phyloP scores from a whole-genome alignment of 2,113 vertebrate genomes.

The Odocoileus hemionus region DNA sequence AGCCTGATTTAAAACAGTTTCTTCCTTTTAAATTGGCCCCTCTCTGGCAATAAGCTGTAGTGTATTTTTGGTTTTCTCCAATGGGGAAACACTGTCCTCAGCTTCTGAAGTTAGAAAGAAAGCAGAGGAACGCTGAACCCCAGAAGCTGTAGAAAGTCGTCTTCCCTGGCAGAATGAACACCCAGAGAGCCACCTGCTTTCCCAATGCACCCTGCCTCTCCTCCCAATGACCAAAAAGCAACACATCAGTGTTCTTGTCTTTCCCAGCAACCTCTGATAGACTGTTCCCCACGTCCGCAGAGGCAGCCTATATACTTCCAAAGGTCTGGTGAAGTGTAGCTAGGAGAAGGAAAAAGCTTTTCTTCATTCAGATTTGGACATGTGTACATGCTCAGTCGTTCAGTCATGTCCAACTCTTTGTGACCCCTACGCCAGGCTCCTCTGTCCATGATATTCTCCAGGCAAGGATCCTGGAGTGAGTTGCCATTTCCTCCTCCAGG shows the following conservation, averaged over 20 bases:
- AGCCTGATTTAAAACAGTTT: not conserved
- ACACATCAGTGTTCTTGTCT: rapidly evolving
- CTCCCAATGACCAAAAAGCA: not conserved
- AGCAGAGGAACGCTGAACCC: not conserved
- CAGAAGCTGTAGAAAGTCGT: not conserved
- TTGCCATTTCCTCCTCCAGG: not conserved
- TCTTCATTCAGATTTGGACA: not conserved
- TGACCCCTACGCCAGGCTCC: not conserved
- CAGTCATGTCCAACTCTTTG: not conserved
- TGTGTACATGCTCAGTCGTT: not conserved
- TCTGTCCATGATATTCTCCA: not conserved
- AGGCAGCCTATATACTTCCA: not conserved
- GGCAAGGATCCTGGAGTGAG: not conserved
- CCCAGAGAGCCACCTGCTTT: not conserved
- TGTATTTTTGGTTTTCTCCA: not conserved
- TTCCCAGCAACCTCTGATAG: not conserved
- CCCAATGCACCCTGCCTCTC: not conserved
- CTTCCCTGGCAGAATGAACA: not conserved
- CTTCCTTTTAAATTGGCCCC: not conserved
- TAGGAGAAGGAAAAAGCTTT: not conserved
- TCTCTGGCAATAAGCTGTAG: not conserved
- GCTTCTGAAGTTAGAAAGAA: not conserved
- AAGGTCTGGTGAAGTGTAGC: not conserved
- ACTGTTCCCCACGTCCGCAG: not conserved
- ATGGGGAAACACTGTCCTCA: not conserved